phyloP scores from a whole-genome alignment of 2,113 vertebrate species.

The Antennarius striatus region DNA sequence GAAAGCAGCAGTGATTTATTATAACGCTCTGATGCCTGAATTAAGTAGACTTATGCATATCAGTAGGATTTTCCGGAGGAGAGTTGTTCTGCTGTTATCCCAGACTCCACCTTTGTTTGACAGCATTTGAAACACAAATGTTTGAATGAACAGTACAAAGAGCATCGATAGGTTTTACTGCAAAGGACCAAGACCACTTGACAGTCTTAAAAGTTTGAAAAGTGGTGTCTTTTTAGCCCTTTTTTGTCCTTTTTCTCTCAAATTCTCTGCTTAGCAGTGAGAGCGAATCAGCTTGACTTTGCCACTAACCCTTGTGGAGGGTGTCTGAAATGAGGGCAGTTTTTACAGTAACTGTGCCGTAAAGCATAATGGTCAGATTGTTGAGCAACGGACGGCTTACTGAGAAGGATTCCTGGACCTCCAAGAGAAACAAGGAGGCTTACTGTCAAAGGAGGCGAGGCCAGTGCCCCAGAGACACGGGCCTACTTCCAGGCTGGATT shows the following conservation, averaged over 20 bases:
- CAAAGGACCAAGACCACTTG: not conserved
- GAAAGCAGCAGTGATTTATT: slow-evolving; percentile 34
- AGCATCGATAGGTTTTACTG: slow-evolving; percentile 23
- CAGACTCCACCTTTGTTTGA: slow-evolving; percentile 33
- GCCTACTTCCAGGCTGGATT: slow-evolving; percentile 53
- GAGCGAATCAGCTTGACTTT: slow-evolving; percentile 31
- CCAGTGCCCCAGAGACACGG: slow-evolving; percentile 37
- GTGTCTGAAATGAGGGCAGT: slow-evolving; percentile 33
- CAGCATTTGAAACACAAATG: slow-evolving; percentile 39
- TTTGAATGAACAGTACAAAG: slow-evolving; percentile 22
- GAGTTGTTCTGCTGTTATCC: slow-evolving; percentile 35
- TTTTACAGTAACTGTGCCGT: slow-evolving; percentile 45
- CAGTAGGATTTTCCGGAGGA: slow-evolving; percentile 44
- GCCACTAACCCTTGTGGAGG: slow-evolving; percentile 22
- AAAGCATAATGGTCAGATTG: slow-evolving; percentile 64
- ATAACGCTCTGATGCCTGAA: slow-evolving; percentile 21
- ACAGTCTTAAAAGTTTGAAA: slow-evolving; percentile 32
- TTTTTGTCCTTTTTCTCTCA: not conserved
- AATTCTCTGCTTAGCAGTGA: slow-evolving; percentile 13
- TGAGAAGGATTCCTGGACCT: slow-evolving; percentile 54
- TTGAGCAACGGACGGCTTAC: slow-evolving; percentile 48
- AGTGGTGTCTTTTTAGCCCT: slow-evolving; percentile 6
- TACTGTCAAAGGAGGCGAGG: slow-evolving; percentile 53
- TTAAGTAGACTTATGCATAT: slow-evolving; percentile 25
- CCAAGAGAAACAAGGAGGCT: slow-evolving; percentile 66